Conservation (phyloP, 53 echinoderm and acorn worm species). For the Paracentrotus lividus region DNA sequence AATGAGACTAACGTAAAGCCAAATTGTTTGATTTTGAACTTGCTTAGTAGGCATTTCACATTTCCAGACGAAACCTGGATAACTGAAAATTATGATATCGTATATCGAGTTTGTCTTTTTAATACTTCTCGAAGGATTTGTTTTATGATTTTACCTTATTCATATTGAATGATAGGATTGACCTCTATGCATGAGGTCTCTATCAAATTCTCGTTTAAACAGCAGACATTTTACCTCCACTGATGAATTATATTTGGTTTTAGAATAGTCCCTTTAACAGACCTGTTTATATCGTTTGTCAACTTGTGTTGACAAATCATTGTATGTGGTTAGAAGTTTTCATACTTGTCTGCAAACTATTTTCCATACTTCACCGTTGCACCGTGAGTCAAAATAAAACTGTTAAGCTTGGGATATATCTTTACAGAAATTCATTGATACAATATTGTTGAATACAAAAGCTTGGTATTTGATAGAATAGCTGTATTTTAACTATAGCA, state of each 20-base stretch:
- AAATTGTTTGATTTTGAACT: too few species aligned
- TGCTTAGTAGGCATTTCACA: too few species aligned
- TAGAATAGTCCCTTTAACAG: background rate
- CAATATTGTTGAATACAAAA: too few species aligned
- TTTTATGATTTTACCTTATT: background rate
- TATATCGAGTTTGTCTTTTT: background rate
- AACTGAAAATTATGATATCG: background rate
- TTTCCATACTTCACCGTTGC: background rate
- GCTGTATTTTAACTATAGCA: too few species aligned
- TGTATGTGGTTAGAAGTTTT: conserved; percentile 17
- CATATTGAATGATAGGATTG: background rate
- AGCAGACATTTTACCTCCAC: background rate
- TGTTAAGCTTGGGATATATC: too few species aligned
- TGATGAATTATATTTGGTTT: background rate
- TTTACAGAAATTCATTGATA: too few species aligned
- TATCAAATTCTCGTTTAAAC: background rate
- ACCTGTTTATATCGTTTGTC: conserved; percentile 9
- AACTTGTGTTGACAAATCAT: background rate
- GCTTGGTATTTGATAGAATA: too few species aligned
- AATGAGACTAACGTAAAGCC: too few species aligned
- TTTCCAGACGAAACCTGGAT: background rate
- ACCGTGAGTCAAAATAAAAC: too few species aligned
- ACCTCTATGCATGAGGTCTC: background rate
- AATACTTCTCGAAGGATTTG: background rate
- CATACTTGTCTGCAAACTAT: background rate